Conservation (phyloP, 2,888 invertebrate species). For the Subacronicta megacephala region DNA sequence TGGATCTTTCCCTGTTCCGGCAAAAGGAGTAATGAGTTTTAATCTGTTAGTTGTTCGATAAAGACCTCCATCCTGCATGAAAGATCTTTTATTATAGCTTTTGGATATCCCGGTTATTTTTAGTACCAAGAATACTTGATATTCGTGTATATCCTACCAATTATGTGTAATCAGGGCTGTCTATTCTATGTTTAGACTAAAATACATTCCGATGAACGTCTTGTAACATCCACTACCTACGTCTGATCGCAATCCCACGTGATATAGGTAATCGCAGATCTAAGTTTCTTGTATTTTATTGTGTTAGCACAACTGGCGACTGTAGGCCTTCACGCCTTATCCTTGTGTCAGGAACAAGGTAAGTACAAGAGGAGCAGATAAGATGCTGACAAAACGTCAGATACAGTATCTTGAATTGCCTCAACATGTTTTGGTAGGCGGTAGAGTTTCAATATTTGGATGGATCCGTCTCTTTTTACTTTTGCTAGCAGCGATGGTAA, state of each 20-base stretch:
- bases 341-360: slow-evolving; percentile 32
- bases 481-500: too few relatives aligned
- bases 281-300: slow-evolving; percentile 29
- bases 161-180: too few relatives aligned
- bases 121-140: too few relatives aligned
- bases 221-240: background rate
- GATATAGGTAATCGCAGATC: slow-evolving; percentile 23
- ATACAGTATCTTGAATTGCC: slow-evolving; percentile 30
- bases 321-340: slow-evolving; percentile 25
- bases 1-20: too few relatives aligned
- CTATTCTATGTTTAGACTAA: too few relatives aligned
- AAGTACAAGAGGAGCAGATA: slow-evolving; percentile 30
- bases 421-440: slow-evolving; percentile 1
- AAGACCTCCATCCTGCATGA: too few relatives aligned
- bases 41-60: too few relatives aligned
- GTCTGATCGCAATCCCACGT: slow-evolving; percentile 9
- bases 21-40: too few relatives aligned
- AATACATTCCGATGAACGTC: too few relatives aligned
- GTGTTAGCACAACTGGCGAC: slow-evolving; percentile 6
- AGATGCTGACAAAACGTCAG: slow-evolving; percentile 45
- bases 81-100: too few relatives aligned
- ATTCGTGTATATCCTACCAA: too few relatives aligned
- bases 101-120: too few relatives aligned
- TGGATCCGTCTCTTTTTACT: background rate
- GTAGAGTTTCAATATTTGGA: background rate